Evolutionary conservation across 2,797 vertebrate species (phyloP), one percentile per base, ranked within the genome.

Genomic region (Huso huso): DNA sequence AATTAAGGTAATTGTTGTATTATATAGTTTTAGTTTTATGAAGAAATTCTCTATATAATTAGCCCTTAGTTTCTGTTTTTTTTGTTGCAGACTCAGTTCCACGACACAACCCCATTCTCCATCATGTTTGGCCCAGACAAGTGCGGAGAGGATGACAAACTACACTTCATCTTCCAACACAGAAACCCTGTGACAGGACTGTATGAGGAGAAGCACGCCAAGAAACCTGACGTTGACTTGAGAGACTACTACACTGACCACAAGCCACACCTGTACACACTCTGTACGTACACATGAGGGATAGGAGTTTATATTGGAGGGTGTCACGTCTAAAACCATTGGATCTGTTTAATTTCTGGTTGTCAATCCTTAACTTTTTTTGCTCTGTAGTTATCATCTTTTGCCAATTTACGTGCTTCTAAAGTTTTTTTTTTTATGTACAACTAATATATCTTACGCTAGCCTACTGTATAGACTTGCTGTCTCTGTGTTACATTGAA

Each of bases 71-170:
- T 37, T 37, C 23, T 37, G 23, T 37, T 37, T 37, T 13, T 11
- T 52, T 12, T 62, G 49, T 55, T 72, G 15, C 52, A 79, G 80
- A 76, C 64, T 53, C 71, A 77, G 61, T 79, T 79, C 10, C 76
- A 60, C 71, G 74, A 81, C 13, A 68, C 68, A 62, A 81, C 78
- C 8, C 75, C 79, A 6, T 82, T 78, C 72, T 73, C 70, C 3
- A 76, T 82, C 61, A 82, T 83, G 82, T 83, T 82, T 65, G 80
- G 80, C 57, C 80, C 80, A 64, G 82, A 83, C 63, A 81, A 73
- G 68, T 82, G 82, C 51, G 80, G 79, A 11, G 69, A 63, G 48
- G 65, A 58, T 62, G 66, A 79, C 66, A 82, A 76, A 61, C 51
- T 83, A 7, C 79, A 83, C 59, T 79, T 83, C 73, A 81, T 83